Conservation (phyloP, 2,888 invertebrate species). For the Cosmorhoe ocellata region DNA sequence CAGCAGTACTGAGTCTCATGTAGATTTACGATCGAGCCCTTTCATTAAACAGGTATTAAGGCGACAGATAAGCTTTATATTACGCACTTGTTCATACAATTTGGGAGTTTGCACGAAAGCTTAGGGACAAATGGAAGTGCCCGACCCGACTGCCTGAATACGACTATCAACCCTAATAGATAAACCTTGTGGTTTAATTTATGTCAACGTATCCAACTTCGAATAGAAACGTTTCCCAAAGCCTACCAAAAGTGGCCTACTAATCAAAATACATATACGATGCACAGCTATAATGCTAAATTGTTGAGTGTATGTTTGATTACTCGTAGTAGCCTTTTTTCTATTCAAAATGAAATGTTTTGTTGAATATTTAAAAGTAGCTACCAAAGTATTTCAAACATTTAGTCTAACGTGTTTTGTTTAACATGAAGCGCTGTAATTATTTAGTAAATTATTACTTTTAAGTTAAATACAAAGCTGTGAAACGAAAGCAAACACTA, state of each 20-base stretch:
- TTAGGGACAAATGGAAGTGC: conserved; percentile 64
- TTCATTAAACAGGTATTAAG: conserved; percentile 81
- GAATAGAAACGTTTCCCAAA: conserved; percentile 42
- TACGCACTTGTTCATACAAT: conserved; percentile 74
- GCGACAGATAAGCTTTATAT: conserved; percentile 74
- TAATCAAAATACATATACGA: conserved; percentile 31
- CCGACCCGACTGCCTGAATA: conserved; percentile 58
- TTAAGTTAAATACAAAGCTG: too few species aligned
- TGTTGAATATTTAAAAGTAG: too few species aligned
- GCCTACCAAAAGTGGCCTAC: conserved; percentile 29
- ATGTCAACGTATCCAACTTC: conserved; percentile 52
- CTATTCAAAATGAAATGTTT: not conserved
- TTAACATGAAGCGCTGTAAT: too few species aligned
- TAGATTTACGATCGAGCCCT: conserved; percentile 81
- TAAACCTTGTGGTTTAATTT: conserved; percentile 63
- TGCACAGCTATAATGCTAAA: conserved; percentile 29
- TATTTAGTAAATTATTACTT: too few species aligned
- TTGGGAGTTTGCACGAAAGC: conserved; percentile 67
- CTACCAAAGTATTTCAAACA: too few species aligned
- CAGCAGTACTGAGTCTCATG: conserved; percentile 77
- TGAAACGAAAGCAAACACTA: too few species aligned
- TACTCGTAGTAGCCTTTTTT: conserved; percentile 5
- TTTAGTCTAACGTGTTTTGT: too few species aligned
- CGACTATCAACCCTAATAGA: conserved; percentile 59
- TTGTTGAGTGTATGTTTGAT: conserved; percentile 22